Evolutionary conservation across 1,140 invertebrate genomes (phyloP).

Genomic region (Caerostris extrusa): DNA sequence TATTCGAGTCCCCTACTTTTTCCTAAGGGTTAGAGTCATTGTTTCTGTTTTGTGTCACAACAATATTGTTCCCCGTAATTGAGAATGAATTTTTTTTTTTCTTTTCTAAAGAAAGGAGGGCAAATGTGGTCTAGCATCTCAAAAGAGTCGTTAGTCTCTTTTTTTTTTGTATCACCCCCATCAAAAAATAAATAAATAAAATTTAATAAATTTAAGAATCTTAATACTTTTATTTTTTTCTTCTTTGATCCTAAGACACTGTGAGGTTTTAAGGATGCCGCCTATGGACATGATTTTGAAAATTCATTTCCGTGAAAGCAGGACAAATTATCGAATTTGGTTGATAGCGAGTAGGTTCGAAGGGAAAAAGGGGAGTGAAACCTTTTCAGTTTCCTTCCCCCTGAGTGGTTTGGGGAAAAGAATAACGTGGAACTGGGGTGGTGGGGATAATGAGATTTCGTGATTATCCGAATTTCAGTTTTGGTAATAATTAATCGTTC

Average conservation of each 20-base stretch:
- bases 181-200: too few species aligned
- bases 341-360: neutral
- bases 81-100: neutral
- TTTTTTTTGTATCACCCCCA: too few species aligned
- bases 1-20: conserved; percentile 2
- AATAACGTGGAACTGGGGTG: neutral
- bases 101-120: neutral
- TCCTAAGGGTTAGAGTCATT: conserved; percentile 18
- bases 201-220: too few species aligned
- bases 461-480: conserved; percentile 62
- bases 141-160: neutral
- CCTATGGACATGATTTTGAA: neutral
- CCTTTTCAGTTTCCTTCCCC: neutral
- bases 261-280: too few species aligned
- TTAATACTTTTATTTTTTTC: too few species aligned
- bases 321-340: conserved; percentile 56
- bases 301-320: neutral
- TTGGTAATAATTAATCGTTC: conserved; percentile 67
- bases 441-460: conserved; percentile 62
- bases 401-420: neutral
- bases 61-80: neutral
- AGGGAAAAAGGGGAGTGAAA: neutral
- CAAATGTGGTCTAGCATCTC: neutral
- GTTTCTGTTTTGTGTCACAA: conserved; percentile 23
- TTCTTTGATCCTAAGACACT: too few species aligned